Base-by-base conservation (phyloP, 2,888 invertebrate genomes). In the Drosophila kambysellisi region DNA sequence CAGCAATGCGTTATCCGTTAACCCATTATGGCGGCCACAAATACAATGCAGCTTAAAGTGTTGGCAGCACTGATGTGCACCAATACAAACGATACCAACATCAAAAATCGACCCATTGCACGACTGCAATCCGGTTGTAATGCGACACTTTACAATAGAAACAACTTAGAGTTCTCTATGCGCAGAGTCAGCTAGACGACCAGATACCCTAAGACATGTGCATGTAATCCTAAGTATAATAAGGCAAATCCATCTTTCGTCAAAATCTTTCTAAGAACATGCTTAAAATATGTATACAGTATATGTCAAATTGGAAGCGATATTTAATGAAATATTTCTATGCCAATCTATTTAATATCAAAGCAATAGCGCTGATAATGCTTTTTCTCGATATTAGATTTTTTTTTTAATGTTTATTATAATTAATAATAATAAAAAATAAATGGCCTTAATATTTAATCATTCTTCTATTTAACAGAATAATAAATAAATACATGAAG, bases 21-120 rank as follows among this genome's bases (percentile, higher is more conserved):
- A 43, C 61, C 72, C 68, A 78, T 88, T 83, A 87, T 72, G 70
- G 76, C 66, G 60, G 77, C 83, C 89, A 67, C 89, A 87, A 81
- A 87, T 87, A 84, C 83, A 72, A 81, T 87, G 89, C 85, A 48
- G 58, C 57, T 52, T 35, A 41, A 54, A 65, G 41, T 39, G 30
- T 60, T 43, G 37, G 50, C 50, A n/a, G 41, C 43, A 41, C 43
- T 39, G 32, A 32, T 25, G 9, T 50, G 9, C 17, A n/a, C 58
- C 62, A 48, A 53, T 60, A 60, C 50, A 61, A 43, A 57, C 41
- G 48, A 51, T 63, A 68, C 43, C 56, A 29, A 64, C 29, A 66
- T 50, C 62, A 63, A 37, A 57, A 53, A 69, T 64, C 70, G 64
- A 65, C 53, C 58, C 73, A 46, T 57, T 25, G 48, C 56, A 35